A percentile compares a stretch with the other conserved stretches of the same genome.
phyloP scores from a whole-genome alignment of 1,140 invertebrate genomes.

The Sipha flava region DNA sequence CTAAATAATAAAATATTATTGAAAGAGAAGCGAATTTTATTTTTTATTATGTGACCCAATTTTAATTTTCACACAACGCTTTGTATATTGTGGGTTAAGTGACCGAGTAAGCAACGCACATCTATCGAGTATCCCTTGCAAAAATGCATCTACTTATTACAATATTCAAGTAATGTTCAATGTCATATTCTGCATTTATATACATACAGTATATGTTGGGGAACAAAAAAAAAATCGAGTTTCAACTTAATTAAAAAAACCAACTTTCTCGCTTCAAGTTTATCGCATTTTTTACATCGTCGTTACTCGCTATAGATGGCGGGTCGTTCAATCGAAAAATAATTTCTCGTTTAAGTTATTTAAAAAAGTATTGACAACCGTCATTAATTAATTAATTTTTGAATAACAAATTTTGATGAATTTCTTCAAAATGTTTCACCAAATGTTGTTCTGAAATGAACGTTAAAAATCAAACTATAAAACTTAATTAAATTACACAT shows the following conservation, averaged over 20 bases:
- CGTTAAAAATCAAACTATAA: no score
- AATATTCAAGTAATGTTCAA: not conserved
- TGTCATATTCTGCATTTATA: not conserved
- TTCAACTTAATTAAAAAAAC: not conserved
- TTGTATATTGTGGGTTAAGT: not conserved
- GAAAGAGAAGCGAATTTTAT: not conserved
- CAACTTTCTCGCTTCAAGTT: not conserved
- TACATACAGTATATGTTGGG: not conserved
- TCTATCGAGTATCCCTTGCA: not conserved
- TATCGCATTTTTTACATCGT: not conserved
- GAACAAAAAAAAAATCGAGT: not conserved
- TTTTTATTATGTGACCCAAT: not conserved
- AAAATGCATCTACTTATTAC: not conserved
- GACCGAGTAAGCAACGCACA: not conserved
- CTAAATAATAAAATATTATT: no score
- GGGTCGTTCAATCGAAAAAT: not conserved
- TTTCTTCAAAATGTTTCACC: no score
- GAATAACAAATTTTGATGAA: no score
- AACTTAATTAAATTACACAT: no score
- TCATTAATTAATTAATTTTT: no score
- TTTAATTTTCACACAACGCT: not conserved
- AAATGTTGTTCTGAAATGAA: no score
- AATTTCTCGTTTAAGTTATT: not conserved
- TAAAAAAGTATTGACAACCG: not conserved
- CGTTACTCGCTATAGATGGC: no score